Percentiles rank a stretch among this genome's conserved stretches.
phyloP scores from a whole-genome alignment of 2,797 vertebrate genomes.

The Trematomus bernacchii region DNA sequence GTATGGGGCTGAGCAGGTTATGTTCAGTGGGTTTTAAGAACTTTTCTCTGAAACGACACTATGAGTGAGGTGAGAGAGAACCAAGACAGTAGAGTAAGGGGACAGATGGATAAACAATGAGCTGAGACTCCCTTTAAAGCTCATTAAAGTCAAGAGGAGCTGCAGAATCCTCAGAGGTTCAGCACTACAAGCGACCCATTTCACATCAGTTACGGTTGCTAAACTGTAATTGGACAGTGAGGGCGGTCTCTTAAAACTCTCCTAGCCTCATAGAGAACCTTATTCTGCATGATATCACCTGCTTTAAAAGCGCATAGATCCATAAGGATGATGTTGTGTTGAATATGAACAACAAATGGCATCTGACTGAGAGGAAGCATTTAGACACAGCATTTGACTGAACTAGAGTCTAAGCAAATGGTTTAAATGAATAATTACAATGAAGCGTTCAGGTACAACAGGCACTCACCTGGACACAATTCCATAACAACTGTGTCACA shows the following conservation, averaged over 20 bases:
- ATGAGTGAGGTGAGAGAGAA: background rate
- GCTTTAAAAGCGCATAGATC: background rate
- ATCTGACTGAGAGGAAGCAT: conserved; percentile 11
- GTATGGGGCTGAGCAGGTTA: too few relatives aligned
- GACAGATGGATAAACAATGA: background rate
- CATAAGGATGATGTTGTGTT: background rate
- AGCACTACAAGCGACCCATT: background rate
- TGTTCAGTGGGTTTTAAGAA: background rate
- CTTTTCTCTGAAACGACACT: too few relatives aligned
- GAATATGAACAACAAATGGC: background rate
- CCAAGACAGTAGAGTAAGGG: background rate
- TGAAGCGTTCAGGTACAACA: conserved; percentile 36
- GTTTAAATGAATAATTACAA: conserved; percentile 47
- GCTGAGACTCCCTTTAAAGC: background rate
- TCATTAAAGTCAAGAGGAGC: background rate
- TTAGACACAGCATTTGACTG: conserved; percentile 7
- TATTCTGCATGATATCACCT: background rate
- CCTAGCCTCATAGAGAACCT: background rate
- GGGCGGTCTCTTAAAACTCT: background rate
- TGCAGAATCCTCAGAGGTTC: background rate
- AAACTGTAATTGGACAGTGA: background rate
- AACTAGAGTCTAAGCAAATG: conserved; percentile 31
- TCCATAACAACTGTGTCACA: conserved; percentile 53
- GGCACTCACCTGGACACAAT: conserved; percentile 39
- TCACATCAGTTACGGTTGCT: background rate